Conservation (phyloP, 2,888 invertebrate genomes). For the Acholoe squamosa region DNA sequence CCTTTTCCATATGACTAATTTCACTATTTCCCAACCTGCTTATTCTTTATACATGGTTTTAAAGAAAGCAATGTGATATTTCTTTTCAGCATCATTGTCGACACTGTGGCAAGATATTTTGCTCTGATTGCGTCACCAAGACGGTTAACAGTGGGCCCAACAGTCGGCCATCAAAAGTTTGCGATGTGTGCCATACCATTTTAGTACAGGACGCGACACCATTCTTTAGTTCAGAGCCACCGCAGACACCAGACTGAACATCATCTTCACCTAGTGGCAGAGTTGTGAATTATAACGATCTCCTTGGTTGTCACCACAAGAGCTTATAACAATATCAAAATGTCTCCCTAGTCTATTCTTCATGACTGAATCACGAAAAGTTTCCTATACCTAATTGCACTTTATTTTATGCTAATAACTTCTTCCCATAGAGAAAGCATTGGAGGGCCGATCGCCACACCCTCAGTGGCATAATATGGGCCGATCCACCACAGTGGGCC, state of each 20-base stretch:
- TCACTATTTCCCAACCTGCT: too few relatives aligned
- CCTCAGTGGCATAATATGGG: too few relatives aligned
- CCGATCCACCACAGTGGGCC: too few relatives aligned
- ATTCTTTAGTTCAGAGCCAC: constrained; percentile 88
- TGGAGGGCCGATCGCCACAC: too few relatives aligned
- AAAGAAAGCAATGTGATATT: neutral
- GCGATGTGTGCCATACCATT: constrained; percentile 98
- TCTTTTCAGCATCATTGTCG: constrained; percentile 90
- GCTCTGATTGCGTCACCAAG: constrained; percentile 91
- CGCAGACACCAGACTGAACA: constrained; percentile 67
- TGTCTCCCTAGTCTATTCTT: too few relatives aligned
- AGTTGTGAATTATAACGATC: neutral
- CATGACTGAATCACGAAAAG: too few relatives aligned
- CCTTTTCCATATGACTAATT: too few relatives aligned
- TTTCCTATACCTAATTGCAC: too few relatives aligned
- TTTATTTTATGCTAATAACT: too few relatives aligned
- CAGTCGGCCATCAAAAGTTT: constrained; percentile 93
- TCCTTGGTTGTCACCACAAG: neutral
- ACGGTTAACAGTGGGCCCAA: constrained; percentile 93
- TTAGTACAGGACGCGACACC: constrained; percentile 87
- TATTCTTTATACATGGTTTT: too few relatives aligned
- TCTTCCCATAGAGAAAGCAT: too few relatives aligned
- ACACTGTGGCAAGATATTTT: constrained; percentile 98
- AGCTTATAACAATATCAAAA: too few relatives aligned
- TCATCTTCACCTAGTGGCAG: neutral